Evolutionary conservation across 2,113 vertebrate genomes (phyloP).

Genomic region (Camelus dromedarius): DNA sequence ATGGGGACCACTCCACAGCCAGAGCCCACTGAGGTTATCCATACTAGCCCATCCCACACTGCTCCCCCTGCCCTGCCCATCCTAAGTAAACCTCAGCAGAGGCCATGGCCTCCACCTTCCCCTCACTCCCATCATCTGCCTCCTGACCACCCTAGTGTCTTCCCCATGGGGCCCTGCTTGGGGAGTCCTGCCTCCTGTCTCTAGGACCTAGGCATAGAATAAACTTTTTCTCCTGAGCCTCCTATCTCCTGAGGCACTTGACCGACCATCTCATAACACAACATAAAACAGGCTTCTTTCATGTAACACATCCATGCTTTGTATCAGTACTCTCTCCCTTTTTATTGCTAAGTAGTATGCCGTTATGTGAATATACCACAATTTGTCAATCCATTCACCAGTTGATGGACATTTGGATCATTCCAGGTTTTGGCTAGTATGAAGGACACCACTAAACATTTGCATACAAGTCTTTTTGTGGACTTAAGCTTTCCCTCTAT

Average conservation of each 20-base stretch:
- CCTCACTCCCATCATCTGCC: not conserved
- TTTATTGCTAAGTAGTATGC: not conserved
- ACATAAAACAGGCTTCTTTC: not conserved
- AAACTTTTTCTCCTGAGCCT: not conserved
- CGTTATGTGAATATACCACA: not conserved
- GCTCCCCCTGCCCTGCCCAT: not conserved
- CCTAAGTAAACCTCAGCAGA: not conserved
- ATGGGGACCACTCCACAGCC: not conserved
- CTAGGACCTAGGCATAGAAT: not conserved
- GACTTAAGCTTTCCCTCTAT: not conserved
- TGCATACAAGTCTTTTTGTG: not conserved
- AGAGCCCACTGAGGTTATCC: not conserved
- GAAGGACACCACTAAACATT: not conserved
- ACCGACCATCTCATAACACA: not conserved
- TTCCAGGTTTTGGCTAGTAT: not conserved
- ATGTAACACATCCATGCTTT: not conserved
- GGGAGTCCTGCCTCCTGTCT: not conserved
- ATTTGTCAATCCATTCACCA: not conserved
- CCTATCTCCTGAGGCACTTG: not conserved
- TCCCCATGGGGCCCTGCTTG: not conserved
- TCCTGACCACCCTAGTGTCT: not conserved
- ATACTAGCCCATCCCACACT: too few species aligned
- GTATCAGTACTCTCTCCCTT: not conserved
- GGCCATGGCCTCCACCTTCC: not conserved
- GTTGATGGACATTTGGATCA: not conserved